Conservation (phyloP, 1,140 invertebrate genomes). For the Drosophila mojavensis region DNA sequence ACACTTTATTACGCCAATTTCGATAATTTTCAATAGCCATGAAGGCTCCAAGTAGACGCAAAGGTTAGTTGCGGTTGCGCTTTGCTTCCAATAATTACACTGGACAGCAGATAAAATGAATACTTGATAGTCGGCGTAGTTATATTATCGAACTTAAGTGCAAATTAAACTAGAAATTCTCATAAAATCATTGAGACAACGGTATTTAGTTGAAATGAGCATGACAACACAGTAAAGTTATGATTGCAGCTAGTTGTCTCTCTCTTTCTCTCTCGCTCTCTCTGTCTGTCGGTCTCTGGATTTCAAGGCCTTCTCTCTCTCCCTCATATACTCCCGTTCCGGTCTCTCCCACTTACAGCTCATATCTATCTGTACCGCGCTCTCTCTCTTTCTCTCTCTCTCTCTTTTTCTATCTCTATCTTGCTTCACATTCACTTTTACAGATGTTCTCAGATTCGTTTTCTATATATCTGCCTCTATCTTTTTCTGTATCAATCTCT, state of each 20-base stretch:
- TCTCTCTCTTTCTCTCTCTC: too few species aligned
- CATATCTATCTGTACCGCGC: background rate
- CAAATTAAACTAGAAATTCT: too few species aligned
- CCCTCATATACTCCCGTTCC: background rate
- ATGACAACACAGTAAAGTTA: too few species aligned
- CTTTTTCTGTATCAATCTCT: too few species aligned
- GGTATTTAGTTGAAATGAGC: too few species aligned
- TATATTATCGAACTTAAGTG: too few species aligned
- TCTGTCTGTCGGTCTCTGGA: background rate
- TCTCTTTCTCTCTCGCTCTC: background rate
- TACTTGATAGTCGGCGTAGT: background rate
- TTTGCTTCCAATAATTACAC: constrained; percentile 11
- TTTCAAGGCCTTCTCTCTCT: background rate
- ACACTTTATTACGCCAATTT: constrained; percentile 83
- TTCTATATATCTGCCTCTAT: too few species aligned
- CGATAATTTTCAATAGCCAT: constrained; percentile 74
- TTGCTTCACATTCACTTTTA: too few species aligned
- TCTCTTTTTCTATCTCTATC: background rate
- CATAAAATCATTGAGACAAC: too few species aligned
- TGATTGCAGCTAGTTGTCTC: background rate
- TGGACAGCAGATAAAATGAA: background rate
- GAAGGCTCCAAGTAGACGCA: constrained; percentile 48
- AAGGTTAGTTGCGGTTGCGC: constrained; percentile 68
- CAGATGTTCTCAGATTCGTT: too few species aligned
- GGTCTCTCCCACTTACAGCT: background rate